phyloP scores from a whole-genome alignment of 2,797 vertebrate species.

The Rhabdomys pumilio region DNA sequence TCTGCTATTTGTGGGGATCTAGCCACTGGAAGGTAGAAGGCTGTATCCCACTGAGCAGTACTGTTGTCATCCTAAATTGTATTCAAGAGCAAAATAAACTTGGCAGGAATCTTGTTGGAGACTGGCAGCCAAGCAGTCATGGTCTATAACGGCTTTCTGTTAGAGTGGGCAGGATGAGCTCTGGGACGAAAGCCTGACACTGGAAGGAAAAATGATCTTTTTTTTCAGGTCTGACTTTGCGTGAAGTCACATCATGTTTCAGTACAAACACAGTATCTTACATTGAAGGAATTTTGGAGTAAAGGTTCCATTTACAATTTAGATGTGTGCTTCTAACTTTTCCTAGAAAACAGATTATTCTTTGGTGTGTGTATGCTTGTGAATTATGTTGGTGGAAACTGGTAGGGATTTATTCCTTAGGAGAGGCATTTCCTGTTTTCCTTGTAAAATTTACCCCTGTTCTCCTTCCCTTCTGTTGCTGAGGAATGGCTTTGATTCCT shows the following conservation, averaged over 20 bases:
- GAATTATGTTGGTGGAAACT: neutral
- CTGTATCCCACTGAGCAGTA: neutral
- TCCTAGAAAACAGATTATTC: slow-evolving; percentile 22
- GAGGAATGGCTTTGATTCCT: neutral
- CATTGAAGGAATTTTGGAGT: neutral
- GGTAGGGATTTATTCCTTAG: slow-evolving; percentile 44
- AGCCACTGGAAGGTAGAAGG: neutral
- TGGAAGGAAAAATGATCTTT: neutral
- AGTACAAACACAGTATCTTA: neutral
- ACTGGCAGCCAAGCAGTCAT: neutral
- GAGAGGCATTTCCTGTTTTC: neutral
- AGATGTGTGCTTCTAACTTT: slow-evolving; percentile 47
- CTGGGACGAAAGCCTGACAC: neutral
- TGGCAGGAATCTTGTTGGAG: neutral
- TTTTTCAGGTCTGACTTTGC: slow-evolving; percentile 16
- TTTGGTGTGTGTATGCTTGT: neutral
- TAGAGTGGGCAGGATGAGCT: neutral
- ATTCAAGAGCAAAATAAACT: slow-evolving; percentile 26
- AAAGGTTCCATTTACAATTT: slow-evolving; percentile 32
- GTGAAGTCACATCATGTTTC: neutral
- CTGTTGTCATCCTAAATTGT: neutral
- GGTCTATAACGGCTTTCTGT: neutral
- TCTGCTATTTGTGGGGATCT: neutral
- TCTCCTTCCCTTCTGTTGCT: neutral
- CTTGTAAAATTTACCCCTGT: slow-evolving; percentile 5